Evolutionary conservation across 2,888 invertebrate species (phyloP).

Genomic region (Diarsia brunnea): DNA sequence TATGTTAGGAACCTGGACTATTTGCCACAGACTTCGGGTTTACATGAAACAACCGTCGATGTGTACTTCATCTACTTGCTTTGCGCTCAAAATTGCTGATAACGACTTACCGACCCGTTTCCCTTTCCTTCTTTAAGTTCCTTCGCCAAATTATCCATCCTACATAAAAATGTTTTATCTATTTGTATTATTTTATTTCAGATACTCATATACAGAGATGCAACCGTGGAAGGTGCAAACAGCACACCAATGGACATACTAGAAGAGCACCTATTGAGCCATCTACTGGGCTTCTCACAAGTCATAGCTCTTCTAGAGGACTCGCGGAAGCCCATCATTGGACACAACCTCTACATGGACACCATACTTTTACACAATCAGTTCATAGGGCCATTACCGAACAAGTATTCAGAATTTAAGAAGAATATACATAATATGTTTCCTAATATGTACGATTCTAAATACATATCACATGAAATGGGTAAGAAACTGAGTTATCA

Average conservation of each 20-base stretch:
- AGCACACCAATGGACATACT: slow-evolving; percentile 81
- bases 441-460: slow-evolving; percentile 94
- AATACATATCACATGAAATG: slow-evolving; percentile 92
- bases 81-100: no score
- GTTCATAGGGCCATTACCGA: slow-evolving; percentile 93
- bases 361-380: slow-evolving; percentile 93
- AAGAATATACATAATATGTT: slow-evolving; percentile 91
- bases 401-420: slow-evolving; percentile 92
- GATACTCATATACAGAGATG: slow-evolving; percentile 85
- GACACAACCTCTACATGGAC: slow-evolving; percentile 94
- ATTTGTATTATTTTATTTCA: slow-evolving; percentile 67
- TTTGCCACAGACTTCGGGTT: not conserved
- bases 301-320: slow-evolving; percentile 91
- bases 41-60: not conserved
- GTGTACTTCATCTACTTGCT: not conserved
- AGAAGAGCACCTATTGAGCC: slow-evolving; percentile 87
- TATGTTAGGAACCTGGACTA: not conserved
- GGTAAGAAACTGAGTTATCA: slow-evolving; percentile 81
- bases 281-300: slow-evolving; percentile 92
- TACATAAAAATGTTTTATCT: not conserved
- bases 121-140: not conserved
- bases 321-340: slow-evolving; percentile 93
- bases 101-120: no score
- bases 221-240: slow-evolving; percentile 82
- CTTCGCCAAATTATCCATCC: not conserved